Evolutionary conservation across 1,140 invertebrate species (phyloP).

Genomic region (Ooceraea biroi): DNA sequence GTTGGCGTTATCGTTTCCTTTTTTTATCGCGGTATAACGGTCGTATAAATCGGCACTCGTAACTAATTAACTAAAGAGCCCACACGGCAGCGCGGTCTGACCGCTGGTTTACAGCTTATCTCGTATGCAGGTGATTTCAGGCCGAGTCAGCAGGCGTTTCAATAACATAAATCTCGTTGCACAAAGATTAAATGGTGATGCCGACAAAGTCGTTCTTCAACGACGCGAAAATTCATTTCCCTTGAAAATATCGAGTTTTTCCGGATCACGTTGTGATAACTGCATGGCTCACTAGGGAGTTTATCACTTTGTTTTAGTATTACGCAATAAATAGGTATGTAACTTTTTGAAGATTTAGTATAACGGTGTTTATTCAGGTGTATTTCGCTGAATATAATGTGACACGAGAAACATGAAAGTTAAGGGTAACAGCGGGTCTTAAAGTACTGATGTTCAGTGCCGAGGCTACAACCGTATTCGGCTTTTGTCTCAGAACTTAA

Average conservation of each 20-base stretch:
- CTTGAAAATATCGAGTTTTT: constrained; percentile 31
- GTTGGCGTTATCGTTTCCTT: constrained; percentile 26
- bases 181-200: constrained; percentile 67
- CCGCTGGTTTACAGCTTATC: constrained; percentile 66
- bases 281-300: background rate
- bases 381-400: background rate
- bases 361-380: constrained; percentile 27
- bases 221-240: constrained; percentile 70
- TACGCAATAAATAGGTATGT: constrained; percentile 4
- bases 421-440: constrained; percentile 51
- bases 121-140: constrained; percentile 63
- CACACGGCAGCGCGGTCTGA: constrained; percentile 15
- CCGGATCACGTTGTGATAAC: background rate
- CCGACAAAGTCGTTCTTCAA: constrained; percentile 55
- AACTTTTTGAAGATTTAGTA: constrained; percentile 41
- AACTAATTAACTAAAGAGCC: constrained; percentile 69
- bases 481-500: constrained; percentile 47
- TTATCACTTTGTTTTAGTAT: no score
- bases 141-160: constrained; percentile 60
- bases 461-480: constrained; percentile 23
- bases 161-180: constrained; percentile 73
- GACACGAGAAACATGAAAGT: constrained; percentile 24
- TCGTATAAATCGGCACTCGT: constrained; percentile 32
- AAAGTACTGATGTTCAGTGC: constrained; percentile 23
- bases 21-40: background rate